Conservation (phyloP, 2,113 vertebrate genomes). For the Chloebia gouldiae region DNA sequence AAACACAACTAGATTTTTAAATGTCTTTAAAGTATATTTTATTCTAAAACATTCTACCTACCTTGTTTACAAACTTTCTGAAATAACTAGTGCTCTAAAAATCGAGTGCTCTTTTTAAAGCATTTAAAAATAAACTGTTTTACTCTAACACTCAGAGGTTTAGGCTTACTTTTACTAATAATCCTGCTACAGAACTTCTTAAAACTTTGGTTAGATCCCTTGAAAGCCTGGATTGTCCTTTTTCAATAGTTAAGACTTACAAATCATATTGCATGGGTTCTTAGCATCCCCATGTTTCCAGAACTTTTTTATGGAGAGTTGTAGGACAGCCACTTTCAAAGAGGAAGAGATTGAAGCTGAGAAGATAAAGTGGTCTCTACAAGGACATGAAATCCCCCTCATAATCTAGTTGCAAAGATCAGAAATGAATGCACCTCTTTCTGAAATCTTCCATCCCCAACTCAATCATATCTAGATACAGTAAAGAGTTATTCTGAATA, state of each 20-base stretch:
- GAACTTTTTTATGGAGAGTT: background rate
- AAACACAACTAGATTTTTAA: background rate
- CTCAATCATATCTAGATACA: rapidly evolving
- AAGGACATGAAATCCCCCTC: background rate
- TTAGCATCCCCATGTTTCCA: background rate
- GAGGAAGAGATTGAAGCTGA: background rate
- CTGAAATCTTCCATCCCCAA: background rate
- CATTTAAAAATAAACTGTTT: background rate
- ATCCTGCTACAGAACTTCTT: background rate
- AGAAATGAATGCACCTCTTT: background rate
- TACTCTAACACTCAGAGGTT: background rate
- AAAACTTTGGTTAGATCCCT: background rate
- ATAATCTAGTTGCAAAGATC: background rate
- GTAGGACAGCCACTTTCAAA: background rate
- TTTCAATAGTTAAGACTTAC: background rate
- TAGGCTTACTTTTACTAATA: background rate
- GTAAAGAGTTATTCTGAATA: background rate
- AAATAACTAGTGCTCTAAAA: background rate
- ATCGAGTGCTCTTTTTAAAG: background rate
- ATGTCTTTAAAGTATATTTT: background rate
- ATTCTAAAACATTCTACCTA: background rate
- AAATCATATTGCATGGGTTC: background rate
- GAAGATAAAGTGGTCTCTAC: background rate
- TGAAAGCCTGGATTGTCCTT: background rate
- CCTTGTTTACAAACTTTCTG: background rate